Base-by-base conservation (phyloP, 2,797 vertebrate genomes). In the Danionella dracula region DNA sequence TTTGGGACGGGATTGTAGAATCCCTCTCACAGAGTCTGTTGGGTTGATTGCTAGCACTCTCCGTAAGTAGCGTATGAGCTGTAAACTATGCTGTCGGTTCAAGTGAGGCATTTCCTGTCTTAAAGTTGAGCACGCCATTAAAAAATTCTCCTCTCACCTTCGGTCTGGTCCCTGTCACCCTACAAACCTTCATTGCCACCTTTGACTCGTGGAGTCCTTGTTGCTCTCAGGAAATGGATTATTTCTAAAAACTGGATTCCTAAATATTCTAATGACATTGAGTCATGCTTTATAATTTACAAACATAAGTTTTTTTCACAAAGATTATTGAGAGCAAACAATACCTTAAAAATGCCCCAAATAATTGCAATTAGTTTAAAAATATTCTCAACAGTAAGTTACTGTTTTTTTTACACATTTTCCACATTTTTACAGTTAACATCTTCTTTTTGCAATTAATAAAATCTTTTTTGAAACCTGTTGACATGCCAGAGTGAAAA, bases 31-130 rank as follows among this genome's bases (percentile, higher is more conserved):
- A 46, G 21, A 66, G 46, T 70, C 66, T 55, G 70, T 77, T 79
- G 60, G 51, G 70, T 77, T 79, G 60, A 41, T 65, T 32, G 44
- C 56, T 38, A 56, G 21, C 2, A 3, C 12, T 20, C 16, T 46
- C 77, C 79, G 66, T 27, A 15, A 55, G 76, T 76, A 65, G 79
- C 79, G 85, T 84, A 84, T 45, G 74, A 80, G 78, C 76, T 78
- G 81, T 86, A 83, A 83, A 86, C 82, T 66, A 77, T 79, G 74
- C 78, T 78, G 81, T 84, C 79, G 86, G 82, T 86, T 83, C 79
- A 75, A 76, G 82, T 78, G 78, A 82, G 83, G 84, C 78, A 86
- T 89, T 90, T 91, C 87, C 87, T 89, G 86, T 82, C 68, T 85
- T 74, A 85, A 87, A 82, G 46, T 73, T 68, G 61, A 75, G 68